phyloP scores from a whole-genome alignment of 2,888 invertebrate species.

The Rotaria magnacalcarata region DNA sequence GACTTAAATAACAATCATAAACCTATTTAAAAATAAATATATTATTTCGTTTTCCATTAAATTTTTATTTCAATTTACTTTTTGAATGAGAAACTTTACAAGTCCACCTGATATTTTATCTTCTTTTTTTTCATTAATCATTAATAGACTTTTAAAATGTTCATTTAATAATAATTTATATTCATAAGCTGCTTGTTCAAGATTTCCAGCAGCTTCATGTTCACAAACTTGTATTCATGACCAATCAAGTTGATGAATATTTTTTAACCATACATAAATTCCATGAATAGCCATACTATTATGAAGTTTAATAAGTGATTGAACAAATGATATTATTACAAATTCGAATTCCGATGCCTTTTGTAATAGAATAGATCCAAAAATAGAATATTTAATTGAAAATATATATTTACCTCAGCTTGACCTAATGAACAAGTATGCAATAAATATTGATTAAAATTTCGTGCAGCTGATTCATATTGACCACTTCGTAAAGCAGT shows the following conservation, averaged over 20 bases:
- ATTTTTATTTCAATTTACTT: constrained; percentile 17
- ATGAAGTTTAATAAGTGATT: constrained; percentile 72
- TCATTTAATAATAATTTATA: constrained; percentile 23
- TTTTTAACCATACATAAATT: constrained; percentile 75
- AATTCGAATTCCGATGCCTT: constrained; percentile 70
- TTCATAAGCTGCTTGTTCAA: constrained; percentile 46
- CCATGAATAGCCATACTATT: constrained; percentile 78
- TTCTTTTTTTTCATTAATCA: neutral
- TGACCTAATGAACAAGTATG: constrained; percentile 40
- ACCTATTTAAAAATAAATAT: constrained; percentile 33
- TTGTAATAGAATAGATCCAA: no score
- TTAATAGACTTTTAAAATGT: no score
- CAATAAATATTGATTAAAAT: constrained; percentile 66
- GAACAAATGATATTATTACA: constrained; percentile 70
- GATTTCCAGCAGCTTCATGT: constrained; percentile 74
- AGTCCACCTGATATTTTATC: neutral
- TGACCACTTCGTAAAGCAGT: constrained; percentile 79
- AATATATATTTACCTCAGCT: constrained; percentile 23
- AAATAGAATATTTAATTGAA: no score
- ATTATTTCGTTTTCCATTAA: neutral
- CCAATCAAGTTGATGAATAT: constrained; percentile 66
- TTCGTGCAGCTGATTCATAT: constrained; percentile 75
- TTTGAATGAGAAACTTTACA: constrained; percentile 38
- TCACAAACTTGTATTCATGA: constrained; percentile 77
- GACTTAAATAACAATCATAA: constrained; percentile 42